These are phyloP conservation scores for Caradrina clavipalpis DNA, from an alignment of 2,888 invertebrate genomes.

Conservation along the genomic window DNA sequence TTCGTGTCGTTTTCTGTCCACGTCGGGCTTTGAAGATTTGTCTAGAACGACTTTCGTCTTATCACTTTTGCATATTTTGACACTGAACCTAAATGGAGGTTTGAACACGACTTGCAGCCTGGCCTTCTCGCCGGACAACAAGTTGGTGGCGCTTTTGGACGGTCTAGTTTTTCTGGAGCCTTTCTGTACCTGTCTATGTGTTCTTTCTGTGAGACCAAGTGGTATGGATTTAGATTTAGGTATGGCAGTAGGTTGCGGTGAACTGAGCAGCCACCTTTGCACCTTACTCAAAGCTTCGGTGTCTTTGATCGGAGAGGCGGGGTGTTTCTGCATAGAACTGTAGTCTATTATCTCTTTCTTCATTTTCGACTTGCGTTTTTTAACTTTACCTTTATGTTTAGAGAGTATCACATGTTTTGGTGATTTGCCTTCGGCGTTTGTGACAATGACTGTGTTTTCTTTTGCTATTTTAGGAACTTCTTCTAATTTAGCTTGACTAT, in stretches of 20 bases:
- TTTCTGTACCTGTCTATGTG: constrained; percentile 86
- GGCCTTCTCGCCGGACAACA: constrained; percentile 93
- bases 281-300: constrained; percentile 93
- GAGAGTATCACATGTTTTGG: constrained; percentile 89
- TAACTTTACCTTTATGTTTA: constrained; percentile 87
- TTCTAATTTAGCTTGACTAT: constrained; percentile 78
- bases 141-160: constrained; percentile 94
- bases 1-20: constrained; percentile 83
- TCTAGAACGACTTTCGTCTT: constrained; percentile 92
- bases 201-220: constrained; percentile 92
- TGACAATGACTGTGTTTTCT: constrained; percentile 83
- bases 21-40: constrained; percentile 88
- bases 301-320: constrained; percentile 89
- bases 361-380: constrained; percentile 90
- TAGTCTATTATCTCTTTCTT: constrained; percentile 96
- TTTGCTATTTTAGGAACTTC: constrained; percentile 82
- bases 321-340: constrained; percentile 92
- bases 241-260: constrained; percentile 92
- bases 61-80: constrained; percentile 94
- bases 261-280: constrained; percentile 96
- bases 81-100: constrained; percentile 96
- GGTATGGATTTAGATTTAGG: constrained; percentile 97
- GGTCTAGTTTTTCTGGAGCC: constrained; percentile 89
- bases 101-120: constrained; percentile 96
- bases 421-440: constrained; percentile 90